These are phyloP conservation scores for Mactromeris polynyma DNA, from an alignment of 2,888 invertebrate genomes.

Conservation along the genomic window DNA sequence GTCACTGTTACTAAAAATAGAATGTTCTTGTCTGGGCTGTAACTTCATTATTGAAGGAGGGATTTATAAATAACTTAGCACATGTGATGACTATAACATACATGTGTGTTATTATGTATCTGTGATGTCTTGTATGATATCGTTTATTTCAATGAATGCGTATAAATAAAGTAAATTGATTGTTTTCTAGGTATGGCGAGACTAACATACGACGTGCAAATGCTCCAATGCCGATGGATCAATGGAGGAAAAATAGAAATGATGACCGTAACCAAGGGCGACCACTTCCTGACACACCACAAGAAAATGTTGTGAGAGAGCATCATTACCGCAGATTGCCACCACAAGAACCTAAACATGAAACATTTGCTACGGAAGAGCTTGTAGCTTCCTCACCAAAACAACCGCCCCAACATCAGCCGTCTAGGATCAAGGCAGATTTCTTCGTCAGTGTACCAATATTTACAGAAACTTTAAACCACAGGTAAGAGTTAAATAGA, in stretches of 20 bases:
- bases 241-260: slow-evolving; percentile 44
- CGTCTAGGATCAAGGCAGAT: slow-evolving; percentile 44
- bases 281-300: slow-evolving; percentile 48
- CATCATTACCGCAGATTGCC: no score
- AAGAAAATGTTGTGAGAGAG: no score
- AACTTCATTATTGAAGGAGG: no score
- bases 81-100: no score
- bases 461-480: slow-evolving; percentile 65
- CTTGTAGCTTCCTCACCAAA: slow-evolving; percentile 27
- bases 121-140: not conserved
- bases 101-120: not conserved
- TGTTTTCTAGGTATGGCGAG: slow-evolving; percentile 67
- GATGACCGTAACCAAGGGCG: slow-evolving; percentile 51
- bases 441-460: slow-evolving; percentile 67
- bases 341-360: not conserved
- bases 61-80: no score
- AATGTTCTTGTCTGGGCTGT: no score
- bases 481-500: slow-evolving; percentile 67
- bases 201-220: slow-evolving; percentile 54
- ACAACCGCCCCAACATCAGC: slow-evolving; percentile 22
- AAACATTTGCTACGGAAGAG: not conserved
- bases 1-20: no score
- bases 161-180: not conserved
- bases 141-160: not conserved
- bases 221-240: slow-evolving; percentile 42